phyloP scores from a whole-genome alignment of 2,888 invertebrate species.

The Orchesella flavescens region DNA sequence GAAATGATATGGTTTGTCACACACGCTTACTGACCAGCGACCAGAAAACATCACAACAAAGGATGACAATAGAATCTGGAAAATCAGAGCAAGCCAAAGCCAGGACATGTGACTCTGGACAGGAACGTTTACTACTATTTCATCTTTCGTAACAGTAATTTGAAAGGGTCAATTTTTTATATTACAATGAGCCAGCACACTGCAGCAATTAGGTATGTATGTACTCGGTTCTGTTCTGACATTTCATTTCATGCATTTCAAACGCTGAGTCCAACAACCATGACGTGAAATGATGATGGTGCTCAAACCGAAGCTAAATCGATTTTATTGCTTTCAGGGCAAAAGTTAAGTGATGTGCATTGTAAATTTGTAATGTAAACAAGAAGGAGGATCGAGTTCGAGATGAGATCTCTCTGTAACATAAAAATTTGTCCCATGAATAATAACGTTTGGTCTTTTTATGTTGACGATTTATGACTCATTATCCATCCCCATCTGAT shows the following conservation, averaged over 20 bases:
- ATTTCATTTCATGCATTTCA: not conserved
- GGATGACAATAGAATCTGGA: constrained; percentile 22
- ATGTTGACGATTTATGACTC: too few relatives aligned
- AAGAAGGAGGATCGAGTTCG: too few relatives aligned
- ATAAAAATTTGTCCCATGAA: too few relatives aligned
- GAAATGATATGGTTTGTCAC: not conserved
- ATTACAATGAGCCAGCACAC: constrained; percentile 1
- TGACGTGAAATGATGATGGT: too few relatives aligned
- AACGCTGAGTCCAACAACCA: not conserved
- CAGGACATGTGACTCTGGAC: constrained; percentile 20
- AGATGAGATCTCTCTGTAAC: too few relatives aligned
- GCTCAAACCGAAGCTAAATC: too few relatives aligned
- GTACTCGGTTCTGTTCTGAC: not conserved
- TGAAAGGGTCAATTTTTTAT: constrained; percentile 35
- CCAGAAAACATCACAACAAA: constrained; percentile 26
- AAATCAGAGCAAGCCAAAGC: constrained; percentile 33
- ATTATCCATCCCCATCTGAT: too few relatives aligned
- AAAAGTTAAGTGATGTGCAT: too few relatives aligned
- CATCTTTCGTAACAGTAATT: constrained; percentile 1
- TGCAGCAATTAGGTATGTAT: constrained; percentile 2
- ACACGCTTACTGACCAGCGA: constrained; percentile 55
- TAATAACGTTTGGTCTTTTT: too few relatives aligned
- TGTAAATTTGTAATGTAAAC: too few relatives aligned
- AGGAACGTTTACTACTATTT: not conserved
- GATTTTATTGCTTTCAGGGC: too few relatives aligned